phyloP scores from a whole-genome alignment of 2,888 invertebrate genomes.

The Microdon myrmicae region DNA sequence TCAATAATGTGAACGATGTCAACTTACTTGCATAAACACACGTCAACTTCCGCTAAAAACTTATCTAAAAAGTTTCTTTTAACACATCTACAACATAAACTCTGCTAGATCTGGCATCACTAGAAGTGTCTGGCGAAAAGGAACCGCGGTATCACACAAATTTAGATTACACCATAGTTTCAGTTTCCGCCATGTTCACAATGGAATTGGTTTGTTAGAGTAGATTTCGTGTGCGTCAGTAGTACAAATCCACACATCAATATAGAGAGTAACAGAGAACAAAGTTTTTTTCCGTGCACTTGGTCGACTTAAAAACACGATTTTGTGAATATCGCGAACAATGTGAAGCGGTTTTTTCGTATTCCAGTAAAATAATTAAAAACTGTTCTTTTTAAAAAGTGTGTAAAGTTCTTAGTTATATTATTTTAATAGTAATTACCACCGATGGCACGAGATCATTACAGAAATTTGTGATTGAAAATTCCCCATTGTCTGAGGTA shows the following conservation, averaged over 20 bases:
- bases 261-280: conserved; percentile 28
- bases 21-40: too few relatives aligned
- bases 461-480: conserved; percentile 74
- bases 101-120: conserved; percentile 12
- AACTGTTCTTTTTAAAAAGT: conserved; percentile 43
- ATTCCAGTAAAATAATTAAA: conserved; percentile 37
- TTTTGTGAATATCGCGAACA: conserved; percentile 40
- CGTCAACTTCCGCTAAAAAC: too few relatives aligned
- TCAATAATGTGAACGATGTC: too few relatives aligned
- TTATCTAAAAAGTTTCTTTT: too few relatives aligned
- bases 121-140: conserved; percentile 25
- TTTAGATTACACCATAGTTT: conserved; percentile 53
- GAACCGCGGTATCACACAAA: conserved; percentile 22
- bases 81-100: too few relatives aligned
- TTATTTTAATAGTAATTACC: conserved; percentile 59
- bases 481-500: conserved; percentile 69
- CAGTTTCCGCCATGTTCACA: conserved; percentile 58
- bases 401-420: conserved; percentile 47
- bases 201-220: conserved; percentile 40
- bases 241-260: conserved; percentile 42
- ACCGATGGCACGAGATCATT: conserved; percentile 71
- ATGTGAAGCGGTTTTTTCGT: conserved; percentile 48
- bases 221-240: conserved; percentile 34
- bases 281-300: conserved; percentile 18
- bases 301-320: conserved; percentile 39